Percentiles rank a stretch among this genome's conserved stretches.
Evolutionary conservation across 2,888 invertebrate genomes (phyloP).

Genomic region (Acleris cristana): DNA sequence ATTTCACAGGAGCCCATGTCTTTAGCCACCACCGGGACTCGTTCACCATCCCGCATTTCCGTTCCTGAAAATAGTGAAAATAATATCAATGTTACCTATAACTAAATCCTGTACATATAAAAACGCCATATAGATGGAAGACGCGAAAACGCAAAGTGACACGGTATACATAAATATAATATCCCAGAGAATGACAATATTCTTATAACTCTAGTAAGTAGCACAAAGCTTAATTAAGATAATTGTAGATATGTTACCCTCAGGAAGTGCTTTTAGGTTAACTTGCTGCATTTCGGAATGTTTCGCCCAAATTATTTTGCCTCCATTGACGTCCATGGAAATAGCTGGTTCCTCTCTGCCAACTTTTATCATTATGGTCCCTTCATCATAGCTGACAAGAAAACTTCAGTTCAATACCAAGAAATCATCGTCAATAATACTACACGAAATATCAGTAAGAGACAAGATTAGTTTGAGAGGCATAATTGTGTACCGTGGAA

Average conservation of each 20-base stretch:
- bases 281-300: slow-evolving; percentile 99
- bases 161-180: too few species aligned
- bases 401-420: background rate
- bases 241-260: slow-evolving; percentile 79
- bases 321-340: slow-evolving; percentile 99
- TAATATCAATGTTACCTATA: slow-evolving; percentile 2
- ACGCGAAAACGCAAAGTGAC: too few species aligned
- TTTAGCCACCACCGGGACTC: slow-evolving; percentile 96
- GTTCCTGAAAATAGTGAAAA: slow-evolving; percentile 69
- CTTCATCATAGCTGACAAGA: slow-evolving; percentile 91
- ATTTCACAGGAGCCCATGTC: slow-evolving; percentile 99
- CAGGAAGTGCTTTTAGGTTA: slow-evolving; percentile 93
- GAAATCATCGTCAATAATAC: background rate
- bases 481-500: background rate
- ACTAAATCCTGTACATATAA: background rate
- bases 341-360: slow-evolving; percentile 99
- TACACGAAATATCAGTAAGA: background rate
- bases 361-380: slow-evolving; percentile 97
- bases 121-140: too few species aligned
- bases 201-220: too few species aligned
- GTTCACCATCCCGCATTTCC: slow-evolving; percentile 95
- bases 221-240: background rate
- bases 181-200: too few species aligned
- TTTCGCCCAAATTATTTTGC: slow-evolving; percentile 99
- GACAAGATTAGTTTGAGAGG: too few species aligned